Evolutionary conservation across 1,140 invertebrate species (phyloP).

Genomic region (Sminthurides bifidus): DNA sequence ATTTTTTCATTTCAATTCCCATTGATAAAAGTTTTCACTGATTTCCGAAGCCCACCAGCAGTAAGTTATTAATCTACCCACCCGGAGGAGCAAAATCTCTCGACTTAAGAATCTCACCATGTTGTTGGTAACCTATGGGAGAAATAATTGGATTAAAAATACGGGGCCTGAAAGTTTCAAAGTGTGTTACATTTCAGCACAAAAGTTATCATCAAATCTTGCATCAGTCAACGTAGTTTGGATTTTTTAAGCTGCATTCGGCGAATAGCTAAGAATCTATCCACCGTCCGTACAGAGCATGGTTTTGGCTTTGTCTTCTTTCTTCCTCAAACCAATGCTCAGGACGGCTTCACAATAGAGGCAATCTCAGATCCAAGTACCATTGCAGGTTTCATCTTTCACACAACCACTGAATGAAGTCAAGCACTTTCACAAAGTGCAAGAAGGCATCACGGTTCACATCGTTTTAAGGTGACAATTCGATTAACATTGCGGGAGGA

Average conservation of each 20-base stretch:
- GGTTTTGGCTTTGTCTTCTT: background rate
- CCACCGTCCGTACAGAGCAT: background rate
- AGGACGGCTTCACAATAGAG: background rate
- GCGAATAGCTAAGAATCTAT: no score
- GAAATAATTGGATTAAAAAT: background rate
- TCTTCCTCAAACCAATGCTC: background rate
- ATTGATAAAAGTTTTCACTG: conserved; percentile 1
- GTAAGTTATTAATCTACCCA: background rate
- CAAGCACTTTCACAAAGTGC: no score
- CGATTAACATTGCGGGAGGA: no score
- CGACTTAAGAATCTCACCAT: background rate
- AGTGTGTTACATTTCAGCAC: no score
- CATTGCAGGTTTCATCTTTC: no score
- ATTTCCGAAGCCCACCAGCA: no score
- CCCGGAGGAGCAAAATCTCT: background rate
- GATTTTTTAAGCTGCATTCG: background rate
- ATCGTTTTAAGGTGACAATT: no score
- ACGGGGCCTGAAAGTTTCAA: no score
- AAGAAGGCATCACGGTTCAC: no score
- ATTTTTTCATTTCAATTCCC: no score
- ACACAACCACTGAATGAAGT: no score
- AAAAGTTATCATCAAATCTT: background rate
- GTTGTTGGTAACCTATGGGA: background rate
- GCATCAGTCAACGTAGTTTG: background rate
- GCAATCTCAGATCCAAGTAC: background rate